phyloP scores from a whole-genome alignment of 1,140 invertebrate genomes.

The Diprion similis region DNA sequence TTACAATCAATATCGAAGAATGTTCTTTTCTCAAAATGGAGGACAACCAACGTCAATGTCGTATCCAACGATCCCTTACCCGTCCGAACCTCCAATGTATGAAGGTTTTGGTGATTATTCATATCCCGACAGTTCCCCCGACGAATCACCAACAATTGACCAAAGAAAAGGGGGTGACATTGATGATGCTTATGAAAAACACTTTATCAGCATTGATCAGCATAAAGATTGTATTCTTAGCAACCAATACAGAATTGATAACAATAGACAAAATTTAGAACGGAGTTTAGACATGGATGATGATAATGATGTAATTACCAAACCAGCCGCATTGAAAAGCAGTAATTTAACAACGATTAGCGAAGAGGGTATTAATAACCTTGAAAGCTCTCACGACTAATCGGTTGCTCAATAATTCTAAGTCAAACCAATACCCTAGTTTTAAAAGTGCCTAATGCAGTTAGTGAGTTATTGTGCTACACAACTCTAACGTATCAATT shows the following conservation, averaged over 20 bases:
- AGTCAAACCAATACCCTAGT: constrained; percentile 32
- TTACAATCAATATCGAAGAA: constrained; percentile 43
- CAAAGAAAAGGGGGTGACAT: constrained; percentile 35
- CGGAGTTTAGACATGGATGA: constrained; percentile 29
- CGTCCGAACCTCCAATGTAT: constrained; percentile 41
- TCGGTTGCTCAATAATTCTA: constrained; percentile 20
- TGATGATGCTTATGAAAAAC: constrained; percentile 39
- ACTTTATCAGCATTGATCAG: constrained; percentile 35
- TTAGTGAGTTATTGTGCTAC: background rate
- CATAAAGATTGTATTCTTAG: constrained; percentile 31
- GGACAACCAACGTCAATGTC: constrained; percentile 28
- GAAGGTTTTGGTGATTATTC: constrained; percentile 44
- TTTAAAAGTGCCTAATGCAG: constrained; percentile 25
- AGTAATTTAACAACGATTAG: constrained; percentile 42
- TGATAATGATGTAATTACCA: constrained; percentile 9
- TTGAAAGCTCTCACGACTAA: constrained; percentile 37
- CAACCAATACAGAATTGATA: constrained; percentile 38
- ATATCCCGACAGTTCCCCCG: constrained; percentile 43
- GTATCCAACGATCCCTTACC: constrained; percentile 37
- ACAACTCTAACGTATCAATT: background rate
- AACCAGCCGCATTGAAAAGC: constrained; percentile 20
- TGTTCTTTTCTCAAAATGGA: constrained; percentile 39
- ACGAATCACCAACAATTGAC: constrained; percentile 40
- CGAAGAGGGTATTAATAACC: constrained; percentile 35
- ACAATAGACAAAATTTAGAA: constrained; percentile 39